These are phyloP conservation scores for Sceliomorpha sp. DNA, from an alignment of 2,888 invertebrate species.

Conservation along the genomic window DNA sequence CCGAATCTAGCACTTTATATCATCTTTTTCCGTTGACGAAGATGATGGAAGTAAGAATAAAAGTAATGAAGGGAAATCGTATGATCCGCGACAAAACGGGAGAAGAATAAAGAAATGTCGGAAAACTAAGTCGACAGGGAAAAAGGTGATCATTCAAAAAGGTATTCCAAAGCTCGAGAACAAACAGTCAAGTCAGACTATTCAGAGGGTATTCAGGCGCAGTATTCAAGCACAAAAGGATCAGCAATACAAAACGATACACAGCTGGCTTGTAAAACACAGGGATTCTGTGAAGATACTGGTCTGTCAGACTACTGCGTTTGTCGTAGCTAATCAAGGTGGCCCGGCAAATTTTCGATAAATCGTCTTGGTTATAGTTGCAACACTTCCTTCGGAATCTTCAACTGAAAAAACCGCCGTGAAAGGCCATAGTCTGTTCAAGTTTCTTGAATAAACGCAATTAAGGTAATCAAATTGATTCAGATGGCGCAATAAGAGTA, in stretches of 20 bases:
- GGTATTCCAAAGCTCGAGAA: constrained; percentile 60
- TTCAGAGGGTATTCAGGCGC: constrained; percentile 71
- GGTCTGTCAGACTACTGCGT: constrained; percentile 56
- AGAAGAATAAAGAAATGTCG: constrained; percentile 69
- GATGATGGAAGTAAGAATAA: constrained; percentile 31
- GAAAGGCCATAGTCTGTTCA: no score
- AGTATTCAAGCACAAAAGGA: constrained; percentile 68
- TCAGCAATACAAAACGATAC: constrained; percentile 72
- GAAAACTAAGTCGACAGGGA: constrained; percentile 71
- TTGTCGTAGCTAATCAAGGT: constrained; percentile 54
- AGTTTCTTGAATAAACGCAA: no score
- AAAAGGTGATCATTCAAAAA: constrained; percentile 60
- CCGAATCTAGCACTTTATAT: no score
- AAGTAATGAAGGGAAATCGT: constrained; percentile 28
- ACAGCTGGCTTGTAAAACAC: constrained; percentile 79
- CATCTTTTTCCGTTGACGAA: no score
- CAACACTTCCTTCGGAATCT: constrained; percentile 50
- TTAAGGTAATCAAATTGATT: no score
- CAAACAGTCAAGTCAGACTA: constrained; percentile 72
- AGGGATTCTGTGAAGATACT: constrained; percentile 71
- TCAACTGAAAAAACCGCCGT: constrained; percentile 22
- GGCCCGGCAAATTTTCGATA: constrained; percentile 57
- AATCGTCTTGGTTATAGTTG: constrained; percentile 49
- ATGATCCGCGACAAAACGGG: constrained; percentile 28
- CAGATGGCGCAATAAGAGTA: no score